Evolutionary conservation across 2,797 vertebrate species (phyloP), one percentile per base, ranked within the genome.

Genomic region (Amblyopsis hoosieri): DNA sequence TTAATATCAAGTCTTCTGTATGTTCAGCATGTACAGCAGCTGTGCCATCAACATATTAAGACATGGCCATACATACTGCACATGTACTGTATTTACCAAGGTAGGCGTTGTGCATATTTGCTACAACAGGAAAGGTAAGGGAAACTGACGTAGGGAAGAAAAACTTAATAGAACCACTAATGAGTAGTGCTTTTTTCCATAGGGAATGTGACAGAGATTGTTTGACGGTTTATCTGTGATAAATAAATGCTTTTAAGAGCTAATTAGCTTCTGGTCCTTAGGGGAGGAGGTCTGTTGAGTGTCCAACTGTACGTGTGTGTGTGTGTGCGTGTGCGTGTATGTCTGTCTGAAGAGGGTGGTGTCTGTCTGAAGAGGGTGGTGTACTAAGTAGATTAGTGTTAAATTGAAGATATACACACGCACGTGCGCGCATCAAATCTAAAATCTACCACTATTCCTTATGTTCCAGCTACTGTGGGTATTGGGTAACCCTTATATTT

Each of bases 191-290:
- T 87, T 89, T 86, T 90, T 86, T 91, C 90, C 90, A 77, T 84
- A 81, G 87, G 92, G 87, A 85, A 91, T 85, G 83, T 85, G 89
- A 90, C 82, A 89, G 84, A 79, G 91, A 92, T 92, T 92, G 90
- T 90, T 90, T 91, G 91, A 93, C 91, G 92, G 89, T 93, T 93
- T 93, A 90, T 92, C 92, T 92, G 84, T 87, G 89, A 92, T 92
- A 93, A 92, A 93, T 93, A 92, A 92, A 92, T 87, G 88, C 89
- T 91, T 29, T 91, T 87, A 86, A 84, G 84, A 93, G 87, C 89
- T 89, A 93, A 93, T 93, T 90, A 93, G 87, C 83, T 87, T 82
- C 74, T 63, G 58, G 77, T 75, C 72, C 85, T 87, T 53, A 55
- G 86, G 85, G 90, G 88, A 61, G 74, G 77, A 55, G 71, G 64